Evolutionary conservation across 2,888 invertebrate genomes (phyloP).

Genomic region (Eurytoma californica): DNA sequence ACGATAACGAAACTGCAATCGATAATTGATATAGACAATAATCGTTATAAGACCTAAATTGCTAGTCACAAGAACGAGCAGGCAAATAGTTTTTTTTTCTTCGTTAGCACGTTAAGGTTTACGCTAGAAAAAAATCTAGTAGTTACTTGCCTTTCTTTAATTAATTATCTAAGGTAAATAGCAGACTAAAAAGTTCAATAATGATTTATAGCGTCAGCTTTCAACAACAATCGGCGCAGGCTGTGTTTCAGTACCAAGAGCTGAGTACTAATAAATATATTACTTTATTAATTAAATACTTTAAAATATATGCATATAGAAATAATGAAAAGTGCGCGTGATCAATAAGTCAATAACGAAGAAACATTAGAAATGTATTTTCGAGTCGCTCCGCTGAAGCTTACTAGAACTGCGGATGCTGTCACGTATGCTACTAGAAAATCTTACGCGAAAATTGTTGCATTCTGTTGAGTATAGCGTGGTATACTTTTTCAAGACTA

Average conservation of each 20-base stretch:
- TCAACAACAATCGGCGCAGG: neutral
- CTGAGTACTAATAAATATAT: slow-evolving; percentile 31
- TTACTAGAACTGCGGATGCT: slow-evolving; percentile 40
- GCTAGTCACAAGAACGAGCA: slow-evolving; percentile 17
- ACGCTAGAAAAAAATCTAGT: slow-evolving; percentile 9
- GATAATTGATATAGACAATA: slow-evolving; percentile 3
- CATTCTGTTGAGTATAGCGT: slow-evolving; percentile 66
- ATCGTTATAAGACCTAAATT: slow-evolving; percentile 26
- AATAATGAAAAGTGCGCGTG: slow-evolving; percentile 34
- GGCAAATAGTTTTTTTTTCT: slow-evolving; percentile 8
- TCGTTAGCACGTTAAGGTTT: neutral
- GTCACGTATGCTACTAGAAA: slow-evolving; percentile 38
- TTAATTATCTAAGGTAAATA: slow-evolving; percentile 31
- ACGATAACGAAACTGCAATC: slow-evolving; percentile 25
- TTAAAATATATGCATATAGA: slow-evolving; percentile 4
- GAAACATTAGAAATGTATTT: slow-evolving; percentile 1
- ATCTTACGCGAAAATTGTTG: slow-evolving; percentile 64
- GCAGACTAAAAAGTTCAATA: slow-evolving; percentile 27
- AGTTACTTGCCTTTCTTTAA: slow-evolving; percentile 1
- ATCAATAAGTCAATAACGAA: slow-evolving; percentile 22
- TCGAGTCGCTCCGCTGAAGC: slow-evolving; percentile 9
- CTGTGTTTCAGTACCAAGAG: neutral
- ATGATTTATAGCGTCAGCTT: slow-evolving; percentile 17
- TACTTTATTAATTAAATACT: slow-evolving; percentile 27
- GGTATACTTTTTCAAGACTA: slow-evolving; percentile 56